Conservation (phyloP, 2,797 vertebrate species). For the Myoxocephalus aenaeus region DNA sequence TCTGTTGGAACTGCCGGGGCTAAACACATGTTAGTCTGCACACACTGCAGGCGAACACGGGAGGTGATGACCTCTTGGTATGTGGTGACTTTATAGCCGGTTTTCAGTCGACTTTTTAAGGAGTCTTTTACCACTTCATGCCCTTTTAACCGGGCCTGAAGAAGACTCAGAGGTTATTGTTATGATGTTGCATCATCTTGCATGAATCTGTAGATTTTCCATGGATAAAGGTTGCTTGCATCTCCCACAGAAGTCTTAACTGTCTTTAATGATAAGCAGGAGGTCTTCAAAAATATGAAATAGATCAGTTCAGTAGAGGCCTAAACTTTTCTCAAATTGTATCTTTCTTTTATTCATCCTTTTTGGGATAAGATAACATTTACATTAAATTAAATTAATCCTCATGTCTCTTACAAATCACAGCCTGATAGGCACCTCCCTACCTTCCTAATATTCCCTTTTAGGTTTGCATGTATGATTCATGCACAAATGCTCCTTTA, state of each 20-base stretch:
- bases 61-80: conserved; percentile 22
- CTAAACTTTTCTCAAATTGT: not conserved
- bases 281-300: not conserved
- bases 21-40: conserved; percentile 21
- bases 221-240: not conserved
- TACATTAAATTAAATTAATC: conserved; percentile 15
- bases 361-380: conserved; percentile 11
- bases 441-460: conserved; percentile 5
- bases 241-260: not conserved
- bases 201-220: conserved; percentile 2
- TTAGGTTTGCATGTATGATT: conserved; percentile 15
- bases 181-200: not conserved
- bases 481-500: conserved; percentile 26
- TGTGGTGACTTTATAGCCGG: conserved; percentile 1
- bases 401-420: conserved; percentile 6
- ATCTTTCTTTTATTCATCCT: not conserved
- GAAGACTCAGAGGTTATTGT: not conserved
- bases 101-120: not conserved
- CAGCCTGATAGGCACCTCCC: not conserved
- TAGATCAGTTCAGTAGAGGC: not conserved
- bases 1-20: conserved; percentile 33
- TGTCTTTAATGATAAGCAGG: conserved; percentile 1
- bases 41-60: conserved; percentile 6
- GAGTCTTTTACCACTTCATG: not conserved
- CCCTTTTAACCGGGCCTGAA: not conserved